Evolutionary conservation across 2,797 vertebrate genomes (phyloP).

Genomic region (Hipposideros larvatus): DNA sequence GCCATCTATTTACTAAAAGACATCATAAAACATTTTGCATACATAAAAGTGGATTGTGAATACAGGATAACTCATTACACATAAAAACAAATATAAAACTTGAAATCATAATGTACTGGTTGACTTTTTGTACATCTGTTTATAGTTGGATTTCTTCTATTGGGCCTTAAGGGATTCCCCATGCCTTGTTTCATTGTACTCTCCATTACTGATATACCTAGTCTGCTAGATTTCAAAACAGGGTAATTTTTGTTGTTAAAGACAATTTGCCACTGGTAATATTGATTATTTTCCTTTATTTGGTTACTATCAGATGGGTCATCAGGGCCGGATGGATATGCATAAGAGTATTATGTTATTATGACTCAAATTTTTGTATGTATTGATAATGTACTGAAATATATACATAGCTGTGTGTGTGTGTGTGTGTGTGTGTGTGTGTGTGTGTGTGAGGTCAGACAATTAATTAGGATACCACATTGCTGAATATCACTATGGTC

Average conservation of each 20-base stretch:
- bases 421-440: no score
- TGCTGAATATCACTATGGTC: no score
- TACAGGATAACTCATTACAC: neutral
- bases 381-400: conserved; percentile 1
- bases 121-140: neutral
- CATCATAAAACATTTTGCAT: conserved; percentile 35
- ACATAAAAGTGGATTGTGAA: neutral
- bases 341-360: neutral
- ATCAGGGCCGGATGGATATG: neutral
- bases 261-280: neutral
- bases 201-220: neutral
- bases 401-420: neutral
- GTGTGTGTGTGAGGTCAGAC: neutral
- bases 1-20: neutral
- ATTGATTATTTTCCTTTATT: neutral
- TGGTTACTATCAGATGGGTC: neutral
- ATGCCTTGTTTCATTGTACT: neutral
- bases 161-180: neutral
- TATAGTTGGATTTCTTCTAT: neutral
- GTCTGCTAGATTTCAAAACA: neutral
- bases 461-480: no score
- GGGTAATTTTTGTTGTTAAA: neutral
- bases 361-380: neutral
- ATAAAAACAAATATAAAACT: neutral
- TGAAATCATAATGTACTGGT: neutral